Conservation (phyloP, 2,113 vertebrate genomes). For the Myodes glareolus region DNA sequence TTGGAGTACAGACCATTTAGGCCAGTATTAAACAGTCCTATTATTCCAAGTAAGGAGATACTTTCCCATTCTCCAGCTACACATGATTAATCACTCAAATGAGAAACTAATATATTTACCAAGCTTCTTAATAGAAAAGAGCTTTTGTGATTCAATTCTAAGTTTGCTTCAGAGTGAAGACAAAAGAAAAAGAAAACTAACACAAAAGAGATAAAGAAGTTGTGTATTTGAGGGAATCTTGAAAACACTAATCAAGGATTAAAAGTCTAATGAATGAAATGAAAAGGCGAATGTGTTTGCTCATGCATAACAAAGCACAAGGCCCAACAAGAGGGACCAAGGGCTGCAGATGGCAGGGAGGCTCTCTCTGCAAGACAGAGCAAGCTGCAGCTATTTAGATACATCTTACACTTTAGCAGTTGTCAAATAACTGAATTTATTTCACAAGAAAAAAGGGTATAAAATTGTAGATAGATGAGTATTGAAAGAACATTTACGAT, state of each 20-base stretch:
- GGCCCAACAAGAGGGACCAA: constrained; percentile 82
- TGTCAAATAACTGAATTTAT: constrained; percentile 2
- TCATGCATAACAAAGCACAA: constrained; percentile 81
- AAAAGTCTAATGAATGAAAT: constrained; percentile 85
- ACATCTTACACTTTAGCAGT: neutral
- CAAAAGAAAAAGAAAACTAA: constrained; percentile 66
- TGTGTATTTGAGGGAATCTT: constrained; percentile 79
- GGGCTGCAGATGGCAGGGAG: constrained; percentile 84
- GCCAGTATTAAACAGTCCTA: constrained; percentile 70
- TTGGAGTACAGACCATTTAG: constrained; percentile 60
- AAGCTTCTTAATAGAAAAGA: constrained; percentile 66
- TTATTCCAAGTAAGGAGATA: constrained; percentile 70
- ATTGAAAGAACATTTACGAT: neutral
- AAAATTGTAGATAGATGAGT: neutral
- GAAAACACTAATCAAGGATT: constrained; percentile 86
- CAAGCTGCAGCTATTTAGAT: neutral
- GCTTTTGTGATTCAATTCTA: constrained; percentile 75
- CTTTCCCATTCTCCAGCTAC: constrained; percentile 67
- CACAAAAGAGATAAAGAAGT: constrained; percentile 77
- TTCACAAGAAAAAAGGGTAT: neutral
- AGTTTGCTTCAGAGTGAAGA: constrained; percentile 71
- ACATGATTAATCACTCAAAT: constrained; percentile 64
- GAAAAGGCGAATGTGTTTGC: constrained; percentile 85
- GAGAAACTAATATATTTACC: constrained; percentile 79
- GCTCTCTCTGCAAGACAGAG: constrained; percentile 69